Evolutionary conservation across 2,888 invertebrate genomes (phyloP), one percentile per base, ranked within the genome.

Genomic region (Acronicta leporina): DNA sequence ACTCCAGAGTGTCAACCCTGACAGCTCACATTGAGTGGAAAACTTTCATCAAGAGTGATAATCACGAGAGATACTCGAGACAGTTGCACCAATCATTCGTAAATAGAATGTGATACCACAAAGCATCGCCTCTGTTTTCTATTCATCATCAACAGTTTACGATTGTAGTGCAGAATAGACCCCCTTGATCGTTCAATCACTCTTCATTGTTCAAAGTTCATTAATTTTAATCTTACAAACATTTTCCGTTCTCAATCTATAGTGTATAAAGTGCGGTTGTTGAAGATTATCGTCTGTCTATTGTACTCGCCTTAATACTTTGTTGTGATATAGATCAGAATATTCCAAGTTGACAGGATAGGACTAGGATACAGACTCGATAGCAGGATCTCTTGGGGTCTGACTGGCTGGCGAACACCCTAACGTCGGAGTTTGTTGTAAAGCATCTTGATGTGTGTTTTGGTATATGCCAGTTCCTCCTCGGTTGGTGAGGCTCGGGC

Each of bases 11-110:
- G n/a, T 15, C 14, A 43, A 35, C 8, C 33, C 15, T 43, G 51
- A 48, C 9, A 40, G 47, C 38, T 20, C 35, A 45, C 16, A 30
- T 16, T 2, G 27, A 49, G 20, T 49, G 68, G 74, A 73, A 68
- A 73, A 68, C 44, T 73, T 68, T 68, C 44, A 16, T 61, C n/a
- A 8, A 45, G 41, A 45, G 49, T 73, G 46, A 35, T 15, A n/a
- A 35, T n/a, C 38, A 38, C 38, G 38, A n/a, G 38, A 38, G 13
- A 38, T 38, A 42, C n/a, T 16, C 47, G 43, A 47, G 20, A 20
- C 8, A 41, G 14, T 20, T 10, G 33, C 46, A 49, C 35, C 73
- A 66, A 68, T 68, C 74, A 51, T 51, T 11, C 38, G 16, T 27
- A 41, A 44, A 68, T 61, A 68, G 47, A 25, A 41, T 73, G 47